Conservation (phyloP, 2,113 vertebrate genomes). For the Oxyura jamaicensis region DNA sequence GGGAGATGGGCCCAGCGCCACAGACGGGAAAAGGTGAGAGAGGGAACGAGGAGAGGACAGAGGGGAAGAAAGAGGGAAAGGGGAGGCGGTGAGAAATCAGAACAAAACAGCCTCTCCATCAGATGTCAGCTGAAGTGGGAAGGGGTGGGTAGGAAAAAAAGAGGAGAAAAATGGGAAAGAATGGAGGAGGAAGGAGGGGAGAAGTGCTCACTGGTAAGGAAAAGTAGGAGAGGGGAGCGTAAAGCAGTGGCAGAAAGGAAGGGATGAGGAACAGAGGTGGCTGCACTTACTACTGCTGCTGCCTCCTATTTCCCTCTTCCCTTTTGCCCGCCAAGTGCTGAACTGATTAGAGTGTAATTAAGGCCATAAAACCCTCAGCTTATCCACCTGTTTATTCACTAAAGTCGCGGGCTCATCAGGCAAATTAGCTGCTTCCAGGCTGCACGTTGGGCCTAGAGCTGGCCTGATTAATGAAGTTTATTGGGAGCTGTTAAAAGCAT, state of each 20-base stretch:
- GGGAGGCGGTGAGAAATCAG: not conserved
- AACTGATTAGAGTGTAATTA: constrained; percentile 99
- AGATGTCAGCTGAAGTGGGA: not conserved
- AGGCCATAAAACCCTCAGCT: constrained; percentile 97
- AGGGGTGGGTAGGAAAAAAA: not conserved
- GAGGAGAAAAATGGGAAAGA: not conserved
- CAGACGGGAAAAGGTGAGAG: not conserved
- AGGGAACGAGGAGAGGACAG: not conserved
- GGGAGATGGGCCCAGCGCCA: not conserved
- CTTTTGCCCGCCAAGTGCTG: constrained; percentile 86
- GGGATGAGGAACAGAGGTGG: not conserved
- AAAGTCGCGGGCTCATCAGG: constrained; percentile 92
- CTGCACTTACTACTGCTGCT: not conserved
- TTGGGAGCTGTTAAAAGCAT: constrained; percentile 99
- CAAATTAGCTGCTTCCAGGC: constrained; percentile 87
- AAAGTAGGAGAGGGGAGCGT: not conserved
- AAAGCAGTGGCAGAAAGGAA: not conserved
- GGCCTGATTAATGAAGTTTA: constrained; percentile 99
- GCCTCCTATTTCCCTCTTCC: constrained; percentile 52
- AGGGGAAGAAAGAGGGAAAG: not conserved
- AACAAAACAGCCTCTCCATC: not conserved
- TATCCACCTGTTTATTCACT: constrained; percentile 99
- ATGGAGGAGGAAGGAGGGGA: not conserved
- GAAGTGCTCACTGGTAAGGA: not conserved
- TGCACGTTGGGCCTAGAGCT: constrained; percentile 86